These are phyloP conservation scores for Sarcophaga caerulescens DNA, from an alignment of 2,888 invertebrate genomes.

Conservation along the genomic window DNA sequence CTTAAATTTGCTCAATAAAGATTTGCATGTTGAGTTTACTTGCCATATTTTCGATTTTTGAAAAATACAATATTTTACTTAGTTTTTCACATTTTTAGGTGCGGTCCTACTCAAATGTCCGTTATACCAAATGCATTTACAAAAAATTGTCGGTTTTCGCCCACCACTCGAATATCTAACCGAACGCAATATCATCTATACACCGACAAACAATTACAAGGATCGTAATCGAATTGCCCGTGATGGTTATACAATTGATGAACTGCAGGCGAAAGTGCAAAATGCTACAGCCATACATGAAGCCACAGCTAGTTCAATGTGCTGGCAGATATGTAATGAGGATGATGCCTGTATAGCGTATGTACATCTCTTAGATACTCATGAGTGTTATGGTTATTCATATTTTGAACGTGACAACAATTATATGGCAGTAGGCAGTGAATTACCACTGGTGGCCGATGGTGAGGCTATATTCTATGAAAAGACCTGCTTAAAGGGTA, in stretches of 20 bases:
- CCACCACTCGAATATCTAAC: constrained; percentile 76
- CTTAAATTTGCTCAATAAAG: too few relatives aligned
- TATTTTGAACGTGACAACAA: constrained; percentile 74
- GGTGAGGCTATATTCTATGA: constrained; percentile 80
- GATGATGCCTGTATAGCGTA: constrained; percentile 80
- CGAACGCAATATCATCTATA: constrained; percentile 75
- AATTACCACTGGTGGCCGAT: constrained; percentile 77
- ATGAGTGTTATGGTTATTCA: constrained; percentile 79
- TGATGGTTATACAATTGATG: constrained; percentile 60
- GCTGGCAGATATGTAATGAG: constrained; percentile 77
- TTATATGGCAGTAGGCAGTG: constrained; percentile 73
- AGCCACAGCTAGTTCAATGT: constrained; percentile 72
- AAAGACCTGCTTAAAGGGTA: constrained; percentile 79
- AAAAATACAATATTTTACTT: neutral
- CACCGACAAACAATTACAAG: constrained; percentile 73
- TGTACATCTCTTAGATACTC: constrained; percentile 77
- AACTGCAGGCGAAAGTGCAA: constrained; percentile 9
- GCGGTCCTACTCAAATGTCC: constrained; percentile 79
- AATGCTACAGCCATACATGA: constrained; percentile 42
- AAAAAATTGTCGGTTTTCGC: constrained; percentile 80
- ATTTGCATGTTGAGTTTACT: neutral
- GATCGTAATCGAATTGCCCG: constrained; percentile 71
- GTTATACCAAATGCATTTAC: constrained; percentile 79
- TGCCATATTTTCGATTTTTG: neutral
- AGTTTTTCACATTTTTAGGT: constrained; percentile 67